Evolutionary conservation across 2,113 vertebrate genomes (phyloP).

Genomic region (Gorsachius goisagi): DNA sequence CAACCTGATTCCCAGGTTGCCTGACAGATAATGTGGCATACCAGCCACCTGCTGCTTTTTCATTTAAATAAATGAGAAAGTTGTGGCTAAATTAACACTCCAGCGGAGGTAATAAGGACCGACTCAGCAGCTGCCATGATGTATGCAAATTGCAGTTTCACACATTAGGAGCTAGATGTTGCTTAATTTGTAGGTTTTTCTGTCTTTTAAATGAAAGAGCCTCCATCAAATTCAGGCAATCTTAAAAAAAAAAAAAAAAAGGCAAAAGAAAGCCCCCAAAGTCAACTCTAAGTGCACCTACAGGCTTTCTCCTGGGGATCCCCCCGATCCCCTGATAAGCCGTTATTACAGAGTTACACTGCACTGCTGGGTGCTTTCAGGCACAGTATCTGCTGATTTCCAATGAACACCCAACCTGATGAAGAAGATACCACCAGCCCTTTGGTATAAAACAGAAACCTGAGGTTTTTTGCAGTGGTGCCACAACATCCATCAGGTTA

Average conservation of each 20-base stretch:
- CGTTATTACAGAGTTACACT: background rate
- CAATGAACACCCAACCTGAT: background rate
- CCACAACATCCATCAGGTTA: background rate
- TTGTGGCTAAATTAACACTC: conserved; percentile 65
- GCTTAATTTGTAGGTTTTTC: conserved; percentile 50
- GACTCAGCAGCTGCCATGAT: conserved; percentile 47
- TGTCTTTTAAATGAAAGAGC: background rate
- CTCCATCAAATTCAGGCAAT: background rate
- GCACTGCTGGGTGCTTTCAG: background rate
- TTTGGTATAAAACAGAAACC: background rate
- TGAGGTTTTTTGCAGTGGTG: background rate
- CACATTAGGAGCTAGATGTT: conserved; percentile 57
- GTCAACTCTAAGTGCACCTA: background rate
- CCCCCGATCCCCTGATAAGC: background rate
- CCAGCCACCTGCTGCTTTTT: conserved; percentile 55
- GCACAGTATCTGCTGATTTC: background rate
- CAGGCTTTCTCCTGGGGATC: background rate
- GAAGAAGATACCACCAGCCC: background rate
- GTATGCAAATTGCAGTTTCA: conserved; percentile 67
- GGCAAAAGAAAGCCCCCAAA: background rate
- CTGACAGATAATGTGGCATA: conserved; percentile 21
- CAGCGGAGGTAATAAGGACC: conserved; percentile 53
- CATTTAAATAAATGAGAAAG: conserved; percentile 69
- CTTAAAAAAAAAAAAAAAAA: background rate
- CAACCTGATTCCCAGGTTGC: conserved; percentile 43